Evolutionary conservation across 2,888 invertebrate genomes (phyloP).

Genomic region (Lithophane ornitopus): DNA sequence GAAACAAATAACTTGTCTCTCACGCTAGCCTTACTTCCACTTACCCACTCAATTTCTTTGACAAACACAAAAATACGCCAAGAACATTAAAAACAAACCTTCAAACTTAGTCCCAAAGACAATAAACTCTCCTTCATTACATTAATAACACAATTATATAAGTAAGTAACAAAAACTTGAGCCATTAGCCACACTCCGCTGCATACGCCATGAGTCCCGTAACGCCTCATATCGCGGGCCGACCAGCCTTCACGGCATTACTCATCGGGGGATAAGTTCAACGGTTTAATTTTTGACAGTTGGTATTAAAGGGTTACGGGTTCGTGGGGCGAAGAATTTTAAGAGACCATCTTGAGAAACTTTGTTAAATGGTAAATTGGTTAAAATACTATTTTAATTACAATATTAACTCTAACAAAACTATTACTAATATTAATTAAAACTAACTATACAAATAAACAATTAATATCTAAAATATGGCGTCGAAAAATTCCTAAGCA

Average conservation of each 20-base stretch:
- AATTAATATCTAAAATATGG: too few species aligned
- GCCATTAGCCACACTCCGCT: constrained; percentile 53
- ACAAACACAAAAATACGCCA: constrained; percentile 4
- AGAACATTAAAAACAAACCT: constrained; percentile 40
- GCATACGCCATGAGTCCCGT: constrained; percentile 54
- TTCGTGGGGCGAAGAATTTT: constrained; percentile 8
- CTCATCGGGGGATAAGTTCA: constrained; percentile 75
- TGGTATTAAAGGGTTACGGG: constrained; percentile 79
- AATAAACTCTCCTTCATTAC: constrained; percentile 51
- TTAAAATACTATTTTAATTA: constrained; percentile 1
- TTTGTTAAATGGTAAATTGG: not conserved
- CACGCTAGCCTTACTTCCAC: not conserved
- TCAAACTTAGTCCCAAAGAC: constrained; percentile 37
- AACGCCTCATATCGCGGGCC: constrained; percentile 64
- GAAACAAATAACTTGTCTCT: not conserved
- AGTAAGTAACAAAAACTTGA: constrained; percentile 57
- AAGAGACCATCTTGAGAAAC: constrained; percentile 5
- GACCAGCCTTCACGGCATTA: constrained; percentile 67
- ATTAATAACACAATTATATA: constrained; percentile 61
- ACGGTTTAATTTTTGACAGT: constrained; percentile 82
- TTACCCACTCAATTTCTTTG: not conserved
- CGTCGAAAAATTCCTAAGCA: too few species aligned
- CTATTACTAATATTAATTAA: too few species aligned
- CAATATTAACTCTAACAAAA: too few species aligned
- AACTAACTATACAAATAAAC: too few species aligned